Evolutionary conservation across 2,888 invertebrate species (phyloP).

Genomic region (Phengaris arion): DNA sequence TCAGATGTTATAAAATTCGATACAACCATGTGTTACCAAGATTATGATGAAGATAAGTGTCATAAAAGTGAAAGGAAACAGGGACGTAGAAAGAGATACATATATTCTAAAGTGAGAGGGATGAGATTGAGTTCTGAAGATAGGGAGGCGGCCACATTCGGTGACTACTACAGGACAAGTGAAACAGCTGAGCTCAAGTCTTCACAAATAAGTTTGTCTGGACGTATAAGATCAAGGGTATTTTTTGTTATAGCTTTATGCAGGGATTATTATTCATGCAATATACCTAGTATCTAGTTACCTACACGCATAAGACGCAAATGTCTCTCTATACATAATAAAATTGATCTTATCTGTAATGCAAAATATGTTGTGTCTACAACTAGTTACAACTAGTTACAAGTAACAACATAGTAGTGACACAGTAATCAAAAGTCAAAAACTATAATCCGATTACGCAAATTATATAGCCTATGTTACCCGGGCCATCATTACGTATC

Average conservation of each 20-base stretch:
- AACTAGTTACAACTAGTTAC: no score
- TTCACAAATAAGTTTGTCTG: conserved; percentile 4
- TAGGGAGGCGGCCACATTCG: not conserved
- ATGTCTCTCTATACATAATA: no score
- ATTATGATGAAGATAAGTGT: not conserved
- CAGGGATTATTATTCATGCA: no score
- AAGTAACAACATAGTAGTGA: no score
- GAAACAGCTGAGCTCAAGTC: not conserved
- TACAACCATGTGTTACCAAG: not conserved
- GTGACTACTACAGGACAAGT: not conserved
- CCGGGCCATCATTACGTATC: no score
- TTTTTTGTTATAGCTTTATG: not conserved
- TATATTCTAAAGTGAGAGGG: conserved; percentile 3
- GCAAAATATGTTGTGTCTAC: no score
- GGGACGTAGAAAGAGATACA: conserved; percentile 4
- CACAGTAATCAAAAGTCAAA: no score
- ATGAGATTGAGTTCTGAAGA: not conserved
- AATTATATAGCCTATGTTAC: no score
- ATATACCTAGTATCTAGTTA: no score
- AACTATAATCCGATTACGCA: no score
- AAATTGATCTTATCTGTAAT: no score
- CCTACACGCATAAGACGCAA: no score
- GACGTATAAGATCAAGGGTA: conserved; percentile 3
- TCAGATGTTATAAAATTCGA: not conserved
- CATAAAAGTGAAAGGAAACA: not conserved